Conservation (phyloP, 2,888 invertebrate genomes). For the Chymomyza caudatula region DNA sequence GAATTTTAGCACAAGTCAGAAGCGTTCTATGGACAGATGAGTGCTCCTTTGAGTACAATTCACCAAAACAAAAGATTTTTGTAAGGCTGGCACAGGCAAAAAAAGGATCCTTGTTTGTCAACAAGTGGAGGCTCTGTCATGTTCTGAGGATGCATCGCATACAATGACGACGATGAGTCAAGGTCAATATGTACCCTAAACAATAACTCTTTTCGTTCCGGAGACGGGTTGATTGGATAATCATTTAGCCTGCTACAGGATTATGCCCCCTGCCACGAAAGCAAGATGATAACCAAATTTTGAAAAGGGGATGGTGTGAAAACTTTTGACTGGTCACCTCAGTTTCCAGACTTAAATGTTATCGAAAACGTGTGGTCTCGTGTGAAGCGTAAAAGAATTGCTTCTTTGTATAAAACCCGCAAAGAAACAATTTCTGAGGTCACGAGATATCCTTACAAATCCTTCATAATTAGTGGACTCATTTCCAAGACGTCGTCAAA, state of each 20-base stretch:
- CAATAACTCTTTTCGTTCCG: slow-evolving; percentile 4
- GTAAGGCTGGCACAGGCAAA: slow-evolving; percentile 15
- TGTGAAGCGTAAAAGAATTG: no score
- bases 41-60: slow-evolving; percentile 23
- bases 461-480: no score
- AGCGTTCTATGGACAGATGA: slow-evolving; percentile 29
- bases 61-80: slow-evolving; percentile 17
- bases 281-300: not conserved
- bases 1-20: slow-evolving; percentile 8
- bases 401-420: no score
- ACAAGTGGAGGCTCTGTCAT: slow-evolving; percentile 28
- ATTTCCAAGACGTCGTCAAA: no score
- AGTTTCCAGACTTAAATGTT: no score
- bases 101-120: slow-evolving; percentile 13
- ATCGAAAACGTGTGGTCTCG: no score
- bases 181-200: slow-evolving; percentile 21
- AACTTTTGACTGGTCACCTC: no score
- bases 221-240: slow-evolving; percentile 24
- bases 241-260: slow-evolving; percentile 21
- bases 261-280: slow-evolving; percentile 13
- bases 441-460: no score
- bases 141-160: no score
- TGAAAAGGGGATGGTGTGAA: no score
- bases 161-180: slow-evolving; percentile 25
- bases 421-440: no score